A percentile compares a stretch with the other conserved stretches of the same genome.
Conservation (phyloP, 2,113 vertebrate species). For the Corydoras maculifer region DNA sequence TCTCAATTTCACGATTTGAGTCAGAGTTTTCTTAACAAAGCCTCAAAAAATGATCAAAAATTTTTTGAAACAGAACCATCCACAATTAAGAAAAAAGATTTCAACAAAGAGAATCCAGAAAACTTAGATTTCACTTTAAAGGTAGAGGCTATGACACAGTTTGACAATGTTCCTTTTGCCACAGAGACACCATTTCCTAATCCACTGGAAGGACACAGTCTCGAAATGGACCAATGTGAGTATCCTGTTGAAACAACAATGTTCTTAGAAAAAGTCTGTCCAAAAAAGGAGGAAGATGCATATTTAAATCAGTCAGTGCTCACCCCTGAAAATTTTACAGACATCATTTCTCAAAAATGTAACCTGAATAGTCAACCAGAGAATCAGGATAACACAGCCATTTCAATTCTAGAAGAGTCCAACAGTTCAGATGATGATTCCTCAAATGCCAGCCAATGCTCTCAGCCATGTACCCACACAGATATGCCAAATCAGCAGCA, state of each 20-base stretch:
- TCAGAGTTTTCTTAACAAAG: conserved; percentile 41
- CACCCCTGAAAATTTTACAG: conserved; percentile 40
- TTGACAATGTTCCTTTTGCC: neutral
- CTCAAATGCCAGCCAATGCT: conserved; percentile 41
- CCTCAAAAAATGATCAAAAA: conserved; percentile 14
- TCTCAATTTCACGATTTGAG: conserved; percentile 41
- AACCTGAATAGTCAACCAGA: conserved; percentile 37
- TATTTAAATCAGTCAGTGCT: conserved; percentile 36
- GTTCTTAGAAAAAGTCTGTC: conserved; percentile 10
- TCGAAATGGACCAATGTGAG: neutral
- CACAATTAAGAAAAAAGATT: neutral
- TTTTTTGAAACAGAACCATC: neutral
- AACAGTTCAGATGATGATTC: conserved; percentile 48
- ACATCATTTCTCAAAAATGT: conserved; percentile 24
- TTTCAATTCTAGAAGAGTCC: conserved; percentile 41
- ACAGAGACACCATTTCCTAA: conserved; percentile 2
- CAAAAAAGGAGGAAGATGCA: conserved; percentile 41
- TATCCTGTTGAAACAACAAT: conserved; percentile 4
- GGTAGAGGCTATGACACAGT: neutral
- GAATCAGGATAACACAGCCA: conserved; percentile 15
- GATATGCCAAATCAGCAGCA: conserved; percentile 13
- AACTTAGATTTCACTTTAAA: neutral
- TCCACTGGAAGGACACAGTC: neutral
- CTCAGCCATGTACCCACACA: conserved; percentile 24
- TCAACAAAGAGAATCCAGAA: neutral